Evolutionary conservation across 2,797 vertebrate species (phyloP).

Genomic region (Sebastes wilsoni): DNA sequence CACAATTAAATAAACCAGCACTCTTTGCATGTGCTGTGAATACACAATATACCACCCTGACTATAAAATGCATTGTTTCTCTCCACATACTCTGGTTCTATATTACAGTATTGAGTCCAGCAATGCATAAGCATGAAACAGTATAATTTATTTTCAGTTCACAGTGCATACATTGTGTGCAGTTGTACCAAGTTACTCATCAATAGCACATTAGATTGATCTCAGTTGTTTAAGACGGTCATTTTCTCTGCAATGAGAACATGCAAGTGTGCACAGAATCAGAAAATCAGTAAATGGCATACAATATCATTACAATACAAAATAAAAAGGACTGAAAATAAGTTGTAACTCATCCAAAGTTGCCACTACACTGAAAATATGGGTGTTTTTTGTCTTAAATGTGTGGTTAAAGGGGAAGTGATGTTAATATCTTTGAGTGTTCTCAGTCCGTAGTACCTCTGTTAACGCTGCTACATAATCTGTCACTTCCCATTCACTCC

Average conservation of each 20-base stretch:
- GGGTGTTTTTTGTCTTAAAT: not conserved
- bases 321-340: conserved; percentile 3
- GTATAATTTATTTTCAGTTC: conserved; percentile 80
- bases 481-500: not conserved
- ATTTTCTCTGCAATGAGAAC: conserved; percentile 67
- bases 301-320: conserved; percentile 39
- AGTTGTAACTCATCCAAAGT: conserved; percentile 11
- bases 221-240: conserved; percentile 56
- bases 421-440: not conserved
- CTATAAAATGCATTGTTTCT: not conserved
- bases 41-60: not conserved
- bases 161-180: conserved; percentile 83
- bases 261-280: conserved; percentile 71
- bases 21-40: not conserved
- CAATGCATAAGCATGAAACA: conserved; percentile 60
- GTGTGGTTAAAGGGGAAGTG: not conserved
- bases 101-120: not conserved
- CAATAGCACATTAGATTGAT: conserved; percentile 72
- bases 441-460: not conserved
- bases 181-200: conserved; percentile 71
- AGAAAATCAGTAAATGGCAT: conserved; percentile 35
- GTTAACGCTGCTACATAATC: conserved; percentile 46
- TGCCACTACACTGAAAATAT: not conserved
- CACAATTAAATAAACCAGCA: not conserved
- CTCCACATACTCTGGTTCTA: not conserved